Conservation (phyloP, 2,888 invertebrate species). For the Agrotis puta region DNA sequence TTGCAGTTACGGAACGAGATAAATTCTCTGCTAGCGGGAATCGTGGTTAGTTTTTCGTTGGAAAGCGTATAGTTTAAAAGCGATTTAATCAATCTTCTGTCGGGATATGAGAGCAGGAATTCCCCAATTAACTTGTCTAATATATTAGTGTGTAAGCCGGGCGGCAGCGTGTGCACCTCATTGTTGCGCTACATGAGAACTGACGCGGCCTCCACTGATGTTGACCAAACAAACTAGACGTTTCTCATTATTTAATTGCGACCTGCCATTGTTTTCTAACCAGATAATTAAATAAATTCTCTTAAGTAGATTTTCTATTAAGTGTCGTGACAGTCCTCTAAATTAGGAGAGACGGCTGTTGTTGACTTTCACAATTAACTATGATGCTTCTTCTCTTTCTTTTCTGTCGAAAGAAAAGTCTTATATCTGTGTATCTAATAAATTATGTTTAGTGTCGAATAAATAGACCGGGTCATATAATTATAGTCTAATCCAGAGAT, state of each 20-base stretch:
- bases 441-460: background rate
- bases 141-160: constrained; percentile 59
- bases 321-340: constrained; percentile 79
- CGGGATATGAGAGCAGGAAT: constrained; percentile 49
- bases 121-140: constrained; percentile 65
- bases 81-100: constrained; percentile 46
- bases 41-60: constrained; percentile 51
- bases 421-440: background rate
- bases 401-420: background rate
- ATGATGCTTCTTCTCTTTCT: constrained; percentile 4
- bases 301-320: constrained; percentile 85
- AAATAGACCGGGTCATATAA: background rate
- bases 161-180: constrained; percentile 63
- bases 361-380: constrained; percentile 54
- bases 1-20: constrained; percentile 61
- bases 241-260: constrained; percentile 89
- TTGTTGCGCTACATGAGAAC: constrained; percentile 81
- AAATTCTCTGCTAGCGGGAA: constrained; percentile 44
- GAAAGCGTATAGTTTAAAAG: constrained; percentile 33
- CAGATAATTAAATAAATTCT: constrained; percentile 84
- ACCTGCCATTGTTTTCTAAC: constrained; percentile 84
- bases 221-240: constrained; percentile 81
- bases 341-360: constrained; percentile 58
- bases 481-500: constrained; percentile 12
- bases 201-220: constrained; percentile 79